phyloP scores from a whole-genome alignment of 1,140 invertebrate species.

The Caligus rogercresseyi region DNA sequence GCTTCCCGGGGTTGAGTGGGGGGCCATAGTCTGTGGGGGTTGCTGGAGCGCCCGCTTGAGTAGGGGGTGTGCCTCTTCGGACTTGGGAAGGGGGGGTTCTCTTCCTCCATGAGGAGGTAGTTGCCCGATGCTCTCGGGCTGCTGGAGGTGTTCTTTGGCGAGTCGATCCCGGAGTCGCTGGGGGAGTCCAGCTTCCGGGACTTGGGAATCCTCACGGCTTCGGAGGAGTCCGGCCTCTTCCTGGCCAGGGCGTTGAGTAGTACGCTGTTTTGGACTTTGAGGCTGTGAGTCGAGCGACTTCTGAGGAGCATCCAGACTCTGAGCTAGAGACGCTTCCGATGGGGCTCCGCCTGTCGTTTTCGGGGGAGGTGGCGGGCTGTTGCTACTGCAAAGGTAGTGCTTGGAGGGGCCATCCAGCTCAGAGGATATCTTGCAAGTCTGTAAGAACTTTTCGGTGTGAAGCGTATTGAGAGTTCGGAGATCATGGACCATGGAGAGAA shows the following conservation, averaged over 20 bases:
- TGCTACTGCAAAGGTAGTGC: no score
- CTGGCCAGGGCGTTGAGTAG: slow-evolving; percentile 16
- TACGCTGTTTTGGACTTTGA: slow-evolving; percentile 10
- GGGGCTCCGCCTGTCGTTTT: slow-evolving; percentile 36
- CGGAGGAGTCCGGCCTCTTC: slow-evolving; percentile 14
- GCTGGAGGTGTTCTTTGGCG: slow-evolving; percentile 56
- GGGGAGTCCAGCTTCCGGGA: slow-evolving; percentile 69
- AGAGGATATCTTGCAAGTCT: slow-evolving; percentile 57
- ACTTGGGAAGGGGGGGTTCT: background rate
- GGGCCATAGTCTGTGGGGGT: slow-evolving; percentile 43
- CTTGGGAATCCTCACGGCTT: slow-evolving; percentile 24
- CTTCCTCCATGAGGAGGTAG: slow-evolving; percentile 21
- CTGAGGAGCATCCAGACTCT: slow-evolving; percentile 48
- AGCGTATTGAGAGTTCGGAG: slow-evolving; percentile 82
- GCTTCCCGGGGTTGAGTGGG: slow-evolving; percentile 34
- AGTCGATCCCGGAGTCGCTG: slow-evolving; percentile 77
- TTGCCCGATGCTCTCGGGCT: slow-evolving; percentile 38
- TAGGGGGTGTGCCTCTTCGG: slow-evolving; percentile 58
- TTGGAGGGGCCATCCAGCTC: background rate
- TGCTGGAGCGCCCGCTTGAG: slow-evolving; percentile 75
- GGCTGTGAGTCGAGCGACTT: slow-evolving; percentile 28
- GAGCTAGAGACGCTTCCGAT: slow-evolving; percentile 66
- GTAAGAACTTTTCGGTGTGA: slow-evolving; percentile 84
- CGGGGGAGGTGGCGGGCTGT: background rate
- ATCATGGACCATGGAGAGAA: slow-evolving; percentile 86